phyloP scores from a whole-genome alignment of 2,888 invertebrate genomes.

The Lepas anatifera region DNA sequence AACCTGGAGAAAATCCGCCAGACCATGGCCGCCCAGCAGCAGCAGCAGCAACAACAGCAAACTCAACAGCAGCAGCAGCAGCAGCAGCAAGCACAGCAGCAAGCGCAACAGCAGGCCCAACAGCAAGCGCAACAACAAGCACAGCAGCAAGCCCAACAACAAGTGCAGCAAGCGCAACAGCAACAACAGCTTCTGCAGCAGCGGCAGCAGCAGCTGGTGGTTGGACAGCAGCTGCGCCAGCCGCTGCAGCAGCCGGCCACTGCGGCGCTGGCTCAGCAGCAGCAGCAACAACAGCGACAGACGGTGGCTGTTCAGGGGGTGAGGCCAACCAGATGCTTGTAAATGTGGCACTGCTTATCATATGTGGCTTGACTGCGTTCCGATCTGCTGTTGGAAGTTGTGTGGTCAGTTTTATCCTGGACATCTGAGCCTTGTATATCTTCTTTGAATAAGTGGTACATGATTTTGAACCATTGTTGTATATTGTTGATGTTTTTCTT shows the following conservation, averaged over 20 bases:
- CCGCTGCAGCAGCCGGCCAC: conserved; percentile 21
- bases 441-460: too few species aligned
- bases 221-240: conserved; percentile 21
- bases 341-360: too few species aligned
- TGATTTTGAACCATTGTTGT: too few species aligned
- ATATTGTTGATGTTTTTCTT: too few species aligned
- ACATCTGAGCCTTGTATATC: too few species aligned
- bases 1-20: conserved; percentile 10
- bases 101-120: conserved; percentile 32
- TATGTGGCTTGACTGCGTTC: too few species aligned
- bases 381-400: too few species aligned
- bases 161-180: conserved; percentile 21
- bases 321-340: too few species aligned
- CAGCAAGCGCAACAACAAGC: conserved; percentile 41
- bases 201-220: conserved; percentile 26
- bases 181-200: conserved; percentile 16
- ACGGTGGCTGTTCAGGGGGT: neutral
- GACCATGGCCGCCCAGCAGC: conserved; percentile 37
- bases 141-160: conserved; percentile 25
- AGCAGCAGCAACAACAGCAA: conserved; percentile 29
- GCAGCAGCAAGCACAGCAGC: conserved; percentile 31
- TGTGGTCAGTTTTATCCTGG: too few species aligned
- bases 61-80: conserved; percentile 27
- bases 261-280: neutral
- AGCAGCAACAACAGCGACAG: conserved; percentile 21